Base-by-base conservation (phyloP, 2,888 invertebrate genomes). In the Nemapogon koenigi region DNA sequence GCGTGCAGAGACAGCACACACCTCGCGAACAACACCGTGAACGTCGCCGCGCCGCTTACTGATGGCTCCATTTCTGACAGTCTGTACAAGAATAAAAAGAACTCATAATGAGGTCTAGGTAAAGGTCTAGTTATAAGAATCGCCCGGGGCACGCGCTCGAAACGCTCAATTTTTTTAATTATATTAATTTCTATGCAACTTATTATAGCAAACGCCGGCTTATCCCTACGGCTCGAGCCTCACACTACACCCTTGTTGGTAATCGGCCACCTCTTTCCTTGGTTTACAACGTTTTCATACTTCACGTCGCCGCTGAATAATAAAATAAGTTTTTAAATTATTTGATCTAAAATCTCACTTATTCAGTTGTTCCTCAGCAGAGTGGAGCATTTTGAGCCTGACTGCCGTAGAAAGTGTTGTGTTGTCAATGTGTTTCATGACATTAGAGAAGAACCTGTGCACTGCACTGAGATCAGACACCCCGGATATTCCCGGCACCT, bases 1-100 rank as follows among this genome's bases (percentile, higher is more conserved):
- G 57, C 61, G 55, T 78, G 81, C 46, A 83, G 65, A 43, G 85
- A 71, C 4, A 84, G 69, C 55, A 86, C 87, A 28, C 85, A 83
- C 27, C 89, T 87, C 43, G 91, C 88, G 55, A 90, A 91, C 43
- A 91, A 72, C 10, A 90, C 87, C 33, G 90, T 86, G 62, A 93
- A 93, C 57, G 89, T 87, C 6, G 93, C 90, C 3, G 91, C 88
- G 13, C 91, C 91, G 14, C 87, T 84, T 61, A 91, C 87, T 13
- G 83, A 81, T 7, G 85, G 83, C 69, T 92, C 92, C 79, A 91
- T 90, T 64, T 90, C 89, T 6, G 91, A 87, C 31, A 92, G 59
- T 41, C 87, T 80, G 44, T 26, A 14, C 38, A 13, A 18, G 26
- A 37, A 29, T n/a, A 28, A 7, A 29, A 39, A 19, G 2, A 33